These are phyloP conservation scores for Caradrina kadenii DNA, from an alignment of 2,888 invertebrate species.

Conservation along the genomic window DNA sequence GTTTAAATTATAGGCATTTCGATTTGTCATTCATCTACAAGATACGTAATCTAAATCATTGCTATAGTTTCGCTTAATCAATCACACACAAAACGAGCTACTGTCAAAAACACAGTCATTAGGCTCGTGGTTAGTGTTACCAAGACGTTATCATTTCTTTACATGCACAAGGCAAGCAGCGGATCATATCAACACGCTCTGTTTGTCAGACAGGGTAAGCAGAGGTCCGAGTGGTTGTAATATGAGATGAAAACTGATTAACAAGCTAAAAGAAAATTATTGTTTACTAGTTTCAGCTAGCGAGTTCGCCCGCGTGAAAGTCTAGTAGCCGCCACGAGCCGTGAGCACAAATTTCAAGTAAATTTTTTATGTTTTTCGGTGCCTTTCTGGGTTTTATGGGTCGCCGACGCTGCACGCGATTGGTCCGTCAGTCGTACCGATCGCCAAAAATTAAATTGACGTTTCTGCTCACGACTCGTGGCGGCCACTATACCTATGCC, in stretches of 20 bases:
- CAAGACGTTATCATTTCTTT: constrained; percentile 50
- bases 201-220: constrained; percentile 19
- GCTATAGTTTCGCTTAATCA: constrained; percentile 9
- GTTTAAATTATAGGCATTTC: neutral
- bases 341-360: no score
- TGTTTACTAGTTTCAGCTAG: neutral
- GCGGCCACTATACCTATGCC: no score
- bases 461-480: no score
- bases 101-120: constrained; percentile 36
- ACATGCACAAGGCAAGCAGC: constrained; percentile 45
- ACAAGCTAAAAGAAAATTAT: neutral
- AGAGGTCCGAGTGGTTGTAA: constrained; percentile 21
- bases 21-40: neutral
- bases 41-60: neutral
- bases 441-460: no score
- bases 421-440: no score
- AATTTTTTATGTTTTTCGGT: no score
- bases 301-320: no score
- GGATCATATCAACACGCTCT: constrained; percentile 51
- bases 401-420: no score
- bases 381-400: no score
- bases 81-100: constrained; percentile 35
- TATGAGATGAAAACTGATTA: constrained; percentile 28
- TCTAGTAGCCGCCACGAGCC: no score
- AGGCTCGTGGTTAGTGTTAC: constrained; percentile 34